These are phyloP conservation scores for Betta splendens DNA, from an alignment of 2,797 vertebrate species.

Conservation along the genomic window DNA sequence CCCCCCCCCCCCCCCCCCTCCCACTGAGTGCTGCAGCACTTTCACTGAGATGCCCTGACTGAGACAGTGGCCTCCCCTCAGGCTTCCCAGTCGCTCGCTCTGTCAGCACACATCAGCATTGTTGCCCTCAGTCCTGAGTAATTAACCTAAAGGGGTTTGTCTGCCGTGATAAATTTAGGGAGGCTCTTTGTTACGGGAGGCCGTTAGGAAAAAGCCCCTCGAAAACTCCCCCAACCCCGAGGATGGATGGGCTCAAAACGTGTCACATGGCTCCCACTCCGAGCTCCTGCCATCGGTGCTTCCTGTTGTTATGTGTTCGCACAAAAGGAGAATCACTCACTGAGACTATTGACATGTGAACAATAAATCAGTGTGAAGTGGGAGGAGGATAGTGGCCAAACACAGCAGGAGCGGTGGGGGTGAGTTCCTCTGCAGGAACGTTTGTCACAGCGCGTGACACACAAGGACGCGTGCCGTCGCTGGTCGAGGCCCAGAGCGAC, in stretches of 20 bases:
- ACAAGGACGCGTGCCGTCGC: slow-evolving; percentile 39
- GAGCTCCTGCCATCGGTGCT: slow-evolving; percentile 59
- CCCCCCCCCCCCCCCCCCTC: slow-evolving; percentile 44
- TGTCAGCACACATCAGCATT: slow-evolving; percentile 76
- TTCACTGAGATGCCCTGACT: slow-evolving; percentile 49
- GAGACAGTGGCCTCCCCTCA: slow-evolving; percentile 57
- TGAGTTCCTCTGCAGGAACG: slow-evolving; percentile 10
- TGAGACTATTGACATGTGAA: slow-evolving; percentile 69
- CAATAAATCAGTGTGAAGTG: slow-evolving; percentile 74
- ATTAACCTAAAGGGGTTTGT: slow-evolving; percentile 80
- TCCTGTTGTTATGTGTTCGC: slow-evolving; percentile 71
- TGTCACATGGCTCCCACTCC: slow-evolving; percentile 69
- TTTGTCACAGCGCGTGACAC: slow-evolving; percentile 45
- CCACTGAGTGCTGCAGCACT: slow-evolving; percentile 54
- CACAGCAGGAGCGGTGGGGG: slow-evolving; percentile 38
- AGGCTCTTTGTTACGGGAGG: slow-evolving; percentile 65
- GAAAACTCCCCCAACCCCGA: slow-evolving; percentile 55
- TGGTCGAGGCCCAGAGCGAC: slow-evolving; percentile 17
- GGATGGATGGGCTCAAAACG: slow-evolving; percentile 60
- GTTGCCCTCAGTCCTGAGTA: slow-evolving; percentile 69
- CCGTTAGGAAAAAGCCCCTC: slow-evolving; percentile 48
- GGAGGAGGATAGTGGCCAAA: slow-evolving; percentile 65
- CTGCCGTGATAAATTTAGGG: slow-evolving; percentile 74
- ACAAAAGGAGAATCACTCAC: slow-evolving; percentile 76
- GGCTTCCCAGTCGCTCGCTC: slow-evolving; percentile 52